Conservation (phyloP, 2,797 vertebrate genomes). For the Lepus townsendii region DNA sequence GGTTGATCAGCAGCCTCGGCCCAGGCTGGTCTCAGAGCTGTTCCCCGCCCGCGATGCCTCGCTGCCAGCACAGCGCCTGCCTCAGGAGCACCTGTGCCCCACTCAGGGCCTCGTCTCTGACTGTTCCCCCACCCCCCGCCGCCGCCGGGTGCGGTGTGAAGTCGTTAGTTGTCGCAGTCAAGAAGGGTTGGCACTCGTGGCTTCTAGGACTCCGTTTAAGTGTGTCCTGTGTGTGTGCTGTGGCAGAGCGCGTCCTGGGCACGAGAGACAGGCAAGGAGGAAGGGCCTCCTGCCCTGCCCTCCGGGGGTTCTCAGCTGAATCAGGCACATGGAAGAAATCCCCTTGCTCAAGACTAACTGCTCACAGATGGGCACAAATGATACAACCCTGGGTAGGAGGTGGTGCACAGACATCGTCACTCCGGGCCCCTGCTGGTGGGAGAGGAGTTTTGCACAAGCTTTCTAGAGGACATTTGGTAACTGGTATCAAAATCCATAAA, state of each 20-base stretch:
- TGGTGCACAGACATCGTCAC: not conserved
- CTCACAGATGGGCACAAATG: slow-evolving; percentile 61
- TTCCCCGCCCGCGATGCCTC: not conserved
- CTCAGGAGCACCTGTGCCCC: not conserved
- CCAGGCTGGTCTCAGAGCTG: slow-evolving; percentile 54
- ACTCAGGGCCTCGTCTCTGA: not conserved
- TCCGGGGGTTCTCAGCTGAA: slow-evolving; percentile 46
- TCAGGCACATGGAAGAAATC: slow-evolving; percentile 48
- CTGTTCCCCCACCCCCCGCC: not conserved
- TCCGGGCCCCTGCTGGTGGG: not conserved
- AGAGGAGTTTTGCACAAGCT: not conserved
- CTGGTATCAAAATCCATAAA: not conserved
- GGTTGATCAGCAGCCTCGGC: slow-evolving; percentile 6
- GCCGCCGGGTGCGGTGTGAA: not conserved
- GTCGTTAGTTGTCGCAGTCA: not conserved
- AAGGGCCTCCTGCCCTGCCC: slow-evolving; percentile 24
- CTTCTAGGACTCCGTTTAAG: not conserved
- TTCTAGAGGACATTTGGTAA: not conserved
- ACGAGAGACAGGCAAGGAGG: not conserved
- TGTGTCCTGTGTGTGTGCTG: not conserved
- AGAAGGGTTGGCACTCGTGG: not conserved
- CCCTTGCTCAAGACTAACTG: slow-evolving; percentile 67
- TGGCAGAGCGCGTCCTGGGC: not conserved
- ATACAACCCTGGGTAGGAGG: not conserved
- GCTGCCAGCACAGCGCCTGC: not conserved